Evolutionary conservation across 2,888 invertebrate genomes (phyloP), one percentile per base, ranked within the genome.

Genomic region (Mesorhabditis sp.): DNA sequence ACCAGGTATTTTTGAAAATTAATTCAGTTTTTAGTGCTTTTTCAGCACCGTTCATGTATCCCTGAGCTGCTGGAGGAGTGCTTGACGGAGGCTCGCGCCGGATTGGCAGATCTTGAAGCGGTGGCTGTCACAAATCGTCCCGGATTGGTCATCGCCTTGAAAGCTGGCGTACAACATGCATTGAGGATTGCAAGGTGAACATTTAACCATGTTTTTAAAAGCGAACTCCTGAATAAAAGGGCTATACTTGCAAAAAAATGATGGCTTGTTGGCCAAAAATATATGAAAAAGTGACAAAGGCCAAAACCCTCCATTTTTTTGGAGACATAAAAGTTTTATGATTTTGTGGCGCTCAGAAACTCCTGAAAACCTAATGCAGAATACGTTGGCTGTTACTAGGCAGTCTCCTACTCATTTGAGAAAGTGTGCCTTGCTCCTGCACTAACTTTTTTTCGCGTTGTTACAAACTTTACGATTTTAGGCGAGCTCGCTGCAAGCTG

Each of bases 401-500:
- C 10, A 28, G 15, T 67, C 28, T 67, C 13, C 41, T 41, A 5
- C 28, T 28, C 28, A 28, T 28, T 28, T 28, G 28, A 28, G 28
- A 28, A 28, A 28, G 28, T 28, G 28, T 28, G 28, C 28, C 28
- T 28, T 28, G 28, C 28, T 28, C 28, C 28, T 28, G 28, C 28
- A 28, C 28, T 28, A 28, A 28, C 28, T 28, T 28, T 28, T 28
- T 28, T 28, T 28, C n/a, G 28, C 28, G 28, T 28, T 28, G 28
- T 28, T 45, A 41, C 7, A 65, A 43, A 65, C 28, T 28, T 4
- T 62, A 73, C 41, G 43, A 42, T 66, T 78, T 13, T 44, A 78
- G 80, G 58, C 43, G 28, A 5, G 68, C 70, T 50, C 63, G 70
- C 7, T 70, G 76, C 67, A 94, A 94, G 0, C 88, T 97, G 75